A percentile compares a stretch with the other conserved stretches of the same genome.
Evolutionary conservation across 2,888 invertebrate genomes (phyloP).

Genomic region (Hypomecis punctinalis): DNA sequence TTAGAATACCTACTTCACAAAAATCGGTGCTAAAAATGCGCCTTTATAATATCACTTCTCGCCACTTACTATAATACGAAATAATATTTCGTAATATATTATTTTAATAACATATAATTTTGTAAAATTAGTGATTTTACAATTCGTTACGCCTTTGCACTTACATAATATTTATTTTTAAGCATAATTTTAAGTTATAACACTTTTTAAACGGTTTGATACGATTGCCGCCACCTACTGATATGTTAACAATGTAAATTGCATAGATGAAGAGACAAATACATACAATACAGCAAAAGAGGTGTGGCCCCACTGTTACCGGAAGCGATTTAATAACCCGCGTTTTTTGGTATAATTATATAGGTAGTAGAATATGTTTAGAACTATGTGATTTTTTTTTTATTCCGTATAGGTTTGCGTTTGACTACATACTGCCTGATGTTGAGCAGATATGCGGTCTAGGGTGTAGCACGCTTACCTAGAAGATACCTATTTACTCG

Average conservation of each 20-base stretch:
- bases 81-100: too few relatives aligned
- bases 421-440: too few relatives aligned
- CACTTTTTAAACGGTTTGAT: constrained; percentile 29
- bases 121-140: background rate
- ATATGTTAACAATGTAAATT: constrained; percentile 47
- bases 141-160: constrained; percentile 54
- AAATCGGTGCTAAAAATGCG: too few relatives aligned
- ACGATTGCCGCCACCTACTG: constrained; percentile 47
- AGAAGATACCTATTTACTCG: too few relatives aligned
- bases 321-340: constrained; percentile 8
- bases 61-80: background rate
- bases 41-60: background rate
- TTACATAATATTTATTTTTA: constrained; percentile 42
- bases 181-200: constrained; percentile 39
- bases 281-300: constrained; percentile 27
- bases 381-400: too few relatives aligned
- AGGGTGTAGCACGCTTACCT: too few relatives aligned
- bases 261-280: constrained; percentile 36
- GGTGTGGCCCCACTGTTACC: constrained; percentile 27
- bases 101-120: background rate
- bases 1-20: too few relatives aligned
- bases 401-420: too few relatives aligned
- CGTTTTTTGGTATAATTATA: too few relatives aligned
- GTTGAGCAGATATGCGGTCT: too few relatives aligned
- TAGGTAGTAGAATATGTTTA: too few relatives aligned